Evolutionary conservation across 53 echinoderm and acorn worm genomes (phyloP), one percentile per base, ranked within the genome.

Genomic region (Echinometra lucunter): DNA sequence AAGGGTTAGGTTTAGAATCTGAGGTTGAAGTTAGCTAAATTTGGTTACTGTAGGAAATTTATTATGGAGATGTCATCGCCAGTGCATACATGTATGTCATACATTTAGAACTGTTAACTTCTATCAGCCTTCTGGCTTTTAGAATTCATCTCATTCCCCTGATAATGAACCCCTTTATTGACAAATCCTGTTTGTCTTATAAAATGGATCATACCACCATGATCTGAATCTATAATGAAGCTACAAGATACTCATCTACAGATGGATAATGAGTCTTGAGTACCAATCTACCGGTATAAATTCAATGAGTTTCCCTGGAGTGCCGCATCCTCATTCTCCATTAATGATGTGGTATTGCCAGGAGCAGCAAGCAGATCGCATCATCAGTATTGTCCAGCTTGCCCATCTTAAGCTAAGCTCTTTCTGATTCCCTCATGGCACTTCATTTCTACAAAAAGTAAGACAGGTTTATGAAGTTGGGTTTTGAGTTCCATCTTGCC

Each of bases 321-420:
- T 69, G 34, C 69, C 9, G 34, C 69, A 69, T 78, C 78, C 78
- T 13, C 78, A 21, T 78, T 42, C 78, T 78, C 38, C 23, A 40
- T 18, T 38, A 38, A 75, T 37, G 70, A 70, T 18, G 19, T 63
- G 34, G 69, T 34, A 69, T 69, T 28, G 78, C 78, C 78, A 18
- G 21, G 21, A 78, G 78, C 5, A 23, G 38, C 21, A 3, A 17
- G 4, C 19, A 38, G 40, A 78, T 78, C 40, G 78, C 78, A 21
- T 78, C 78, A 78, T 78, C 78, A 78, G 38, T 7, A 78, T 78
- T 78, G 78, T 78, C 78, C 30, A 34, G 72, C 35, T 72, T 40
- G 44, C 42, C 6, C 19, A 78, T 78, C 21, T 21, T 78, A 42
- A 40, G 42, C 44, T 0, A 42, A 78, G 78, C 35, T 78, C 44